Percentiles rank a stretch among this genome's conserved stretches.
Evolutionary conservation across 2,888 invertebrate species (phyloP).

Genomic region (Salticus scenicus): DNA sequence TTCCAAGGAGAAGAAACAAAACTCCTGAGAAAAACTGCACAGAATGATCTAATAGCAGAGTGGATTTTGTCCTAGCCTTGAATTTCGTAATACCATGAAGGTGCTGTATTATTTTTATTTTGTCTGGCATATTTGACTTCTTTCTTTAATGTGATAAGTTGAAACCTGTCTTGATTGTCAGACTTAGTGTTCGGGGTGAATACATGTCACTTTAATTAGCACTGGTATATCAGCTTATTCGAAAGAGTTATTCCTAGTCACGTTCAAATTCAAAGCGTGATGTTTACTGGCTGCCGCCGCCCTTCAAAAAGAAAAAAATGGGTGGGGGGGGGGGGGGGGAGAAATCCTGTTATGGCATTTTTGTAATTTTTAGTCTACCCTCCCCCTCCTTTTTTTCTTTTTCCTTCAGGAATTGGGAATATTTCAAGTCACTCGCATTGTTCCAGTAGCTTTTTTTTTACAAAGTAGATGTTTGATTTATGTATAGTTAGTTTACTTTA

Average conservation of each 20-base stretch:
- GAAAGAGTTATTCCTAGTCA: background rate
- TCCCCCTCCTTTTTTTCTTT: too few relatives aligned
- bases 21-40: background rate
- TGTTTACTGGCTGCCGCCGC: too few relatives aligned
- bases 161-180: too few relatives aligned
- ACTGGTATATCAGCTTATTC: background rate
- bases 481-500: too few relatives aligned
- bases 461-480: too few relatives aligned
- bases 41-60: conserved; percentile 18
- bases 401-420: too few relatives aligned
- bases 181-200: background rate
- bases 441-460: too few relatives aligned
- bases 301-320: too few relatives aligned
- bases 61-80: conserved; percentile 48
- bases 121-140: background rate
- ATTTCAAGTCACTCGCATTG: too few relatives aligned
- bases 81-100: conserved; percentile 24
- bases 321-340: too few relatives aligned
- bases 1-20: background rate
- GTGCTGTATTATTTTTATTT: conserved; percentile 2
- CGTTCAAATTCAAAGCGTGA: background rate
- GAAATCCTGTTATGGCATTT: too few relatives aligned
- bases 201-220: background rate
- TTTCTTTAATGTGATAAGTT: background rate
- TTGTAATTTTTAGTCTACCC: too few relatives aligned